Conservation (phyloP, 2,797 vertebrate genomes). For the Tokudaia tokunoshimensis region DNA sequence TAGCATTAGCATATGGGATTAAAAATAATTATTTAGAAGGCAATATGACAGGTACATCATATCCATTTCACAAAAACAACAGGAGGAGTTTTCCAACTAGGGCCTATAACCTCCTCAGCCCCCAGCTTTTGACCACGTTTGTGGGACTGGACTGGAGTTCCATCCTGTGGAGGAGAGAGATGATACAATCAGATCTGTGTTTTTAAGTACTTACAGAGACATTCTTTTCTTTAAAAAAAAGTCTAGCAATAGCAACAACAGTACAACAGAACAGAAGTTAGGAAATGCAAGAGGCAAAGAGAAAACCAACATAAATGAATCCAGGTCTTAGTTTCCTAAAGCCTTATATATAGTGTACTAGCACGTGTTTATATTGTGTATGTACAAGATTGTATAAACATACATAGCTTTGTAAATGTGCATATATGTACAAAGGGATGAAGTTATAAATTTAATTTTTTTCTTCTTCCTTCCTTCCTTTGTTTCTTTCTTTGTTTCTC, state of each 20-base stretch:
- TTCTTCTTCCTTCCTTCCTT: not conserved
- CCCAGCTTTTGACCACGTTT: not conserved
- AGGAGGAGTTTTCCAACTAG: not conserved
- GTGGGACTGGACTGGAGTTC: not conserved
- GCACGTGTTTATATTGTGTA: not conserved
- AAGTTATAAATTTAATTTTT: not conserved
- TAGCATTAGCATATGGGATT: not conserved
- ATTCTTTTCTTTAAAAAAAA: constrained; percentile 74
- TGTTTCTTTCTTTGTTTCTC: too few species aligned
- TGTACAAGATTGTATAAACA: not conserved
- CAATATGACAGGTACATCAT: too few species aligned
- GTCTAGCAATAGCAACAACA: not conserved
- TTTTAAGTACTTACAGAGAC: not conserved
- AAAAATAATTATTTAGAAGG: not conserved
- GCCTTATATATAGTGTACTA: not conserved
- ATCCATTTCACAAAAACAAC: not conserved
- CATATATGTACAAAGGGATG: not conserved
- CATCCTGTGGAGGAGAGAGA: not conserved
- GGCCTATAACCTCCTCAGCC: not conserved
- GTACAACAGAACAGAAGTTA: not conserved
- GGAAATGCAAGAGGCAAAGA: not conserved
- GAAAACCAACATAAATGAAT: not conserved
- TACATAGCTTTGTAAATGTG: not conserved
- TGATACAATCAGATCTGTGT: not conserved
- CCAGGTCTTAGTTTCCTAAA: not conserved